Conservation (phyloP, 2,797 vertebrate genomes). For the Morelia viridis region DNA sequence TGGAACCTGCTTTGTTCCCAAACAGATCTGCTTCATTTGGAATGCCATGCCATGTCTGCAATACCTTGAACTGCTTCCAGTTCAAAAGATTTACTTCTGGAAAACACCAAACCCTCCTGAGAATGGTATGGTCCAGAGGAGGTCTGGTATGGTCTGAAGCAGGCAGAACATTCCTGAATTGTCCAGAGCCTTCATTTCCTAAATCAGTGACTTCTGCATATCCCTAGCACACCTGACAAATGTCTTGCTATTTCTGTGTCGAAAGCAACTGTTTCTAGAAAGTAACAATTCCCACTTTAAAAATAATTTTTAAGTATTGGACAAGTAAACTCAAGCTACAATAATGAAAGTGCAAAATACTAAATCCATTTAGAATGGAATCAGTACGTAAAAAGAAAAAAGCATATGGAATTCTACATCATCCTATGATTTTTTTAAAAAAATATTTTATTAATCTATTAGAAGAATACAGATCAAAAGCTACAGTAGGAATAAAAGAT, state of each 20-base stretch:
- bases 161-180: background rate
- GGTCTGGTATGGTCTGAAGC: background rate
- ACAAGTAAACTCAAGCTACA: background rate
- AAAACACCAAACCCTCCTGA: background rate
- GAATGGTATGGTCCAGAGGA: background rate
- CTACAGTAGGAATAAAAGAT: background rate
- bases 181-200: background rate
- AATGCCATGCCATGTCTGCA: background rate
- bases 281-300: background rate
- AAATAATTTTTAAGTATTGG: background rate
- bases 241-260: background rate
- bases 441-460: background rate
- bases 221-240: background rate
- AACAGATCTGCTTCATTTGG: background rate
- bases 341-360: background rate
- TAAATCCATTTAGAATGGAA: background rate
- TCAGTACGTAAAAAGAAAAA: background rate
- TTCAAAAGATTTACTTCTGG: background rate
- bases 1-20: background rate
- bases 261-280: background rate
- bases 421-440: background rate
- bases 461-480: background rate
- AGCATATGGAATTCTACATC: background rate
- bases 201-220: background rate
- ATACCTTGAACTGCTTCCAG: background rate